Conservation (phyloP, 2,888 invertebrate genomes). For the Caenorhabditis japonica region DNA sequence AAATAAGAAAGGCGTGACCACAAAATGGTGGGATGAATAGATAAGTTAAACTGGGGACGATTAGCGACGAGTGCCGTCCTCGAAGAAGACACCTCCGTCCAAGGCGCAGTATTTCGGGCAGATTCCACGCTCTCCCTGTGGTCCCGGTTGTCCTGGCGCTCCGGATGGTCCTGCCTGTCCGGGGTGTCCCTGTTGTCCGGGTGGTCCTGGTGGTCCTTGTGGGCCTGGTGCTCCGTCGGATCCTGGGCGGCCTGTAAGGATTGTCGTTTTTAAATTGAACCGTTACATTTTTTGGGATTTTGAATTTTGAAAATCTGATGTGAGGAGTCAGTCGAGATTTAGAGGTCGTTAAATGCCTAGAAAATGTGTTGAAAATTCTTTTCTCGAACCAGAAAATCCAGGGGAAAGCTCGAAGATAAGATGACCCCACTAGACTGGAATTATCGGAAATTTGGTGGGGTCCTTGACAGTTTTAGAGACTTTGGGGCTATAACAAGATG, state of each 20-base stretch:
- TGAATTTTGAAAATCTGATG: too few relatives aligned
- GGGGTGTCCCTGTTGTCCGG: slow-evolving; percentile 68
- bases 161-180: slow-evolving; percentile 68
- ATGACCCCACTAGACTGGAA: too few relatives aligned
- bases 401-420: too few relatives aligned
- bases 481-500: too few relatives aligned
- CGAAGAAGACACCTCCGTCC: slow-evolving; percentile 75
- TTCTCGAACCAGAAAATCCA: too few relatives aligned
- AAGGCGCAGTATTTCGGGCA: slow-evolving; percentile 71
- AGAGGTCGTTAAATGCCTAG: too few relatives aligned
- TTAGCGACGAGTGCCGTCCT: slow-evolving; percentile 71
- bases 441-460: too few relatives aligned
- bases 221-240: slow-evolving; percentile 69
- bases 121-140: slow-evolving; percentile 69
- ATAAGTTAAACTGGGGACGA: slow-evolving; percentile 2
- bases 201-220: slow-evolving; percentile 68
- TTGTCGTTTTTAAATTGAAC: too few relatives aligned
- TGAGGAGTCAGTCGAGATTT: too few relatives aligned
- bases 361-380: too few relatives aligned
- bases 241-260: slow-evolving; percentile 62
- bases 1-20: slow-evolving; percentile 11
- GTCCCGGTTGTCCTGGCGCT: slow-evolving; percentile 69
- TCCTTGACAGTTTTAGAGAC: too few relatives aligned
- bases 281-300: too few relatives aligned
- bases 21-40: not conserved